These are phyloP conservation scores for Amblyornis subalaris DNA, from an alignment of 2,113 vertebrate genomes.

Conservation along the genomic window DNA sequence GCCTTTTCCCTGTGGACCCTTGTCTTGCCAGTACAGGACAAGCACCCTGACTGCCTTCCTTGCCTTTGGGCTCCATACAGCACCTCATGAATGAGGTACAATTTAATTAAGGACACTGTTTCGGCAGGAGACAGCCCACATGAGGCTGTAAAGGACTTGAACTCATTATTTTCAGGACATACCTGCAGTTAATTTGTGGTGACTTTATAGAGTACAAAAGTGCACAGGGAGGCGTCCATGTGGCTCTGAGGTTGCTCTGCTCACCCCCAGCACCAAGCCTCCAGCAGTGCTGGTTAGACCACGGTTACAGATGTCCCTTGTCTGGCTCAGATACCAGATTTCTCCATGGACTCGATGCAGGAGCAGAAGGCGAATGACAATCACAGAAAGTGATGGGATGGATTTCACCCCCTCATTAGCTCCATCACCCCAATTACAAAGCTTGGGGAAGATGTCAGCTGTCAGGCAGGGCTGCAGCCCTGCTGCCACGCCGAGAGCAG, in stretches of 20 bases:
- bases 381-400: not conserved
- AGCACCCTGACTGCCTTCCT: not conserved
- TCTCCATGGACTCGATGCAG: not conserved
- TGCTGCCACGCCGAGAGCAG: rapidly evolving
- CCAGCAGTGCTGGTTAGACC: not conserved
- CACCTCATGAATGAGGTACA: not conserved
- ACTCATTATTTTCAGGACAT: not conserved
- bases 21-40: not conserved
- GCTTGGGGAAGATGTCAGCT: not conserved
- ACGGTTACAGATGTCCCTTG: rapidly evolving
- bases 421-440: not conserved
- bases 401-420: not conserved
- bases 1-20: not conserved
- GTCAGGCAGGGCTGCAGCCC: not conserved
- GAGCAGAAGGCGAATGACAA: not conserved
- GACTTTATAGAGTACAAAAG: not conserved
- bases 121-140: not conserved
- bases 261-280: not conserved
- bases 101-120: not conserved
- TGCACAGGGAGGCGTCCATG: rapidly evolving
- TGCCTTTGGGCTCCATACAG: not conserved
- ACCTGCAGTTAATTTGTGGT: not conserved
- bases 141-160: not conserved
- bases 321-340: not conserved
- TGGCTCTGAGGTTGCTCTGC: not conserved